Conservation (phyloP, 2,113 vertebrate species). For the Erinaceus europaeus region DNA sequence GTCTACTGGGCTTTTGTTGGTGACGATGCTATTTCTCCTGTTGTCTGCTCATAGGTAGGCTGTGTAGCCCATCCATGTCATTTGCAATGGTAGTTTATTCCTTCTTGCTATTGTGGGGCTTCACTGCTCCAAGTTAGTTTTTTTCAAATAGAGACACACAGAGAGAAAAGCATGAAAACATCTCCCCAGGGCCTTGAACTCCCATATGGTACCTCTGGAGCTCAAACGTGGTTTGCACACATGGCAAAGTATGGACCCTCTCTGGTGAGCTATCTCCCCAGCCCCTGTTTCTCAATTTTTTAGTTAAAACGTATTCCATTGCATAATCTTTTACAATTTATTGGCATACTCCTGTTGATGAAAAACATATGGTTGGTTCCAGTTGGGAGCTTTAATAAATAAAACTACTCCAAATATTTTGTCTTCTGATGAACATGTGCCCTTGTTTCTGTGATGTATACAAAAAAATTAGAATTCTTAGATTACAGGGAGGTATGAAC, state of each 20-base stretch:
- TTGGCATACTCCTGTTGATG: not conserved
- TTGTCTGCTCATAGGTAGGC: not conserved
- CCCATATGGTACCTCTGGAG: too few species aligned
- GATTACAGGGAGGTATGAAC: not conserved
- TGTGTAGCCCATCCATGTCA: not conserved
- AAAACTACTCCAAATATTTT: not conserved
- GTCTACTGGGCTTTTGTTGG: too few species aligned
- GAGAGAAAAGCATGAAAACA: too few species aligned
- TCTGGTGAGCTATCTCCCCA: too few species aligned
- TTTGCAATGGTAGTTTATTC: not conserved
- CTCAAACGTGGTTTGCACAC: too few species aligned
- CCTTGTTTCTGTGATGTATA: not conserved
- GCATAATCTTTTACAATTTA: not conserved
- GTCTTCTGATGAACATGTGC: not conserved
- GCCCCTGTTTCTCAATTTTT: too few species aligned
- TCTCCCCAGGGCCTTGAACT: too few species aligned
- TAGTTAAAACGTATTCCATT: not conserved
- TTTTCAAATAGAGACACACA: too few species aligned
- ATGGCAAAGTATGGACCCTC: too few species aligned
- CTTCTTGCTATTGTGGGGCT: too few species aligned
- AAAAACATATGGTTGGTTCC: not conserved
- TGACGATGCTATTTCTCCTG: too few species aligned
- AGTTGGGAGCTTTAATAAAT: not conserved
- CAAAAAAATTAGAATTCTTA: not conserved
- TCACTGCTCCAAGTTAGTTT: too few species aligned